Base-by-base conservation (phyloP, 1,140 invertebrate genomes). In the Phthorimaea operculella region DNA sequence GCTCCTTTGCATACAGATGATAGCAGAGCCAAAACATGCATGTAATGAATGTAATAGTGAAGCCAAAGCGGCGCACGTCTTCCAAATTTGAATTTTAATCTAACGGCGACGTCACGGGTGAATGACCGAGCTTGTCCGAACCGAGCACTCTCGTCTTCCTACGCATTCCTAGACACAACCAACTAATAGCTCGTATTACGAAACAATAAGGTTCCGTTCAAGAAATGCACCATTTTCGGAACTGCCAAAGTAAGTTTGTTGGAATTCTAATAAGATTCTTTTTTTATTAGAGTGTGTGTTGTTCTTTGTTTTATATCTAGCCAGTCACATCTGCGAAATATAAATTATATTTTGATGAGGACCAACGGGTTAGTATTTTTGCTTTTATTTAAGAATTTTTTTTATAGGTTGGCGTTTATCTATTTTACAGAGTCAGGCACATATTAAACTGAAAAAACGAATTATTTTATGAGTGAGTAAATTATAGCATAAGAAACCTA, bases 71-170 rank as follows among this genome's bases (percentile, higher is more conserved):
- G 70, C 62, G 62, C 60, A 69, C 67, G 61, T 65, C 54, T 70
- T 67, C 71, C 66, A 71, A 81, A 77, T 81, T 80, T 76, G 74
- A 79, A 78, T 78, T 80, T 76, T 77, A 76, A 79, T 79, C 71
- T 81, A 79, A 74, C 73, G 70, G 68, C 60, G 68, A 70, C 69
- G 74, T 68, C 69, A 70, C 56, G 70, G 75, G 68, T 80, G 68
- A 81, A 76, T 59, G 73, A 58, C 74, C 78, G 67, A 63, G 42
- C 58, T 66, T 77, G 73, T 72, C 74, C 74, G 76, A 76, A 78
- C 69, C 66, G 66, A 64, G n/a, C 36, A n/a, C 36, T 39, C 36
- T 39, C 10, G n/a, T 10, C 36, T 39, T 12, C 36, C 10, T n/a
- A 10, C n/a, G n/a, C 36, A 39, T 39, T 39, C 36, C 36, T 39